Conservation (phyloP, 2,888 invertebrate species). For the Romanomermis culicivorax region DNA sequence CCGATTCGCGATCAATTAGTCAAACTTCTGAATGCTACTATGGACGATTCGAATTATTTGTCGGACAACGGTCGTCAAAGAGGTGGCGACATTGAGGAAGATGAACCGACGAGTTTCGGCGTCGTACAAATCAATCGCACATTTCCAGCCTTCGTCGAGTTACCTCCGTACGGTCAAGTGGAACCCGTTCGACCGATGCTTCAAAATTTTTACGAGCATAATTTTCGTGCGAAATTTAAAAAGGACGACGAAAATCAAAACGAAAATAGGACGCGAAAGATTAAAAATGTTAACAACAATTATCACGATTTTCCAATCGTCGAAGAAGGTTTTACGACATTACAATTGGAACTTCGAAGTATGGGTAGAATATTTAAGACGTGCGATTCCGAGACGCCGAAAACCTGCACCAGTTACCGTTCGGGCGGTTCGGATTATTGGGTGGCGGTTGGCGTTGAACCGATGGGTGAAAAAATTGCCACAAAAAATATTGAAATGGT, state of each 20-base stretch:
- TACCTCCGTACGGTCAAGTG: neutral
- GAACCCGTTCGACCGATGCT: neutral
- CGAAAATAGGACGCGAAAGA: too few species aligned
- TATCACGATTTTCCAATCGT: too few species aligned
- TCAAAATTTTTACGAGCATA: neutral
- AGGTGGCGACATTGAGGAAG: too few species aligned
- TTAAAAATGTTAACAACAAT: too few species aligned
- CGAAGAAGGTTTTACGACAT: too few species aligned
- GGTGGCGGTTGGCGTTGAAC: neutral
- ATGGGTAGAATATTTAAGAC: too few species aligned
- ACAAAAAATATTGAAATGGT: conserved; percentile 44
- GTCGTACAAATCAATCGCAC: neutral
- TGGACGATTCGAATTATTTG: neutral
- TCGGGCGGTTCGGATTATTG: neutral
- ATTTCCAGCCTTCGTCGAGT: neutral
- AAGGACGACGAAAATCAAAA: too few species aligned
- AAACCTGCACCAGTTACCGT: neutral
- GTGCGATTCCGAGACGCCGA: neutral
- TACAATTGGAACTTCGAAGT: too few species aligned
- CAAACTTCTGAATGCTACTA: neutral
- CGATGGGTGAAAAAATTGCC: conserved; percentile 8
- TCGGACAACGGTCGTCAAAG: too few species aligned
- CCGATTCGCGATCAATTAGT: neutral
- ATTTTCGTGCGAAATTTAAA: neutral
- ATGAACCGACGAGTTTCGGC: neutral